phyloP scores from a whole-genome alignment of 2,797 vertebrate species.

The Nannoperca australis region DNA sequence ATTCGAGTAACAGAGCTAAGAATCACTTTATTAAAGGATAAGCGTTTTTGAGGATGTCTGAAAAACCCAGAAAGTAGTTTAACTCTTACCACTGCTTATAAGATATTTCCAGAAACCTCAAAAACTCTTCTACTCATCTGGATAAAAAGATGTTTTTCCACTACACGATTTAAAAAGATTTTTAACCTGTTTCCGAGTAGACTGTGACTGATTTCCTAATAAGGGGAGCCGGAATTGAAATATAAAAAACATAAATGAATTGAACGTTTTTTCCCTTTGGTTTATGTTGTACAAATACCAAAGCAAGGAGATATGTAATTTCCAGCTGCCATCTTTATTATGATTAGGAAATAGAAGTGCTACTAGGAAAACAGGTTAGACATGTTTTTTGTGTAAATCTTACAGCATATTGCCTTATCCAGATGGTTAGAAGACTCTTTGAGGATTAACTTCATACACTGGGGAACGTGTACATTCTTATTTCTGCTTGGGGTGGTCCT shows the following conservation, averaged over 20 bases:
- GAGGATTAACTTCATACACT: neutral
- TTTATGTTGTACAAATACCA: neutral
- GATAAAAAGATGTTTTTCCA: too few relatives aligned
- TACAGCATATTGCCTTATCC: conserved; percentile 1
- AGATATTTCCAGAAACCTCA: too few relatives aligned
- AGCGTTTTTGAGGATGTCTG: too few relatives aligned
- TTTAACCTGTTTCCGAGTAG: too few relatives aligned
- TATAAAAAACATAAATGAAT: too few relatives aligned
- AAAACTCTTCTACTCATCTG: too few relatives aligned
- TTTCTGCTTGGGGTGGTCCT: conserved; percentile 25
- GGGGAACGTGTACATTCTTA: conserved; percentile 10
- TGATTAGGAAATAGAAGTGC: neutral
- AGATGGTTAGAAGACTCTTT: neutral
- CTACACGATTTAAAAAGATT: too few relatives aligned
- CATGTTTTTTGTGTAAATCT: neutral
- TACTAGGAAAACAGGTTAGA: neutral
- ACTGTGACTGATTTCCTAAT: too few relatives aligned
- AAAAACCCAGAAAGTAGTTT: neutral
- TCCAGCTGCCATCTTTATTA: neutral
- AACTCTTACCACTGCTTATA: neutral
- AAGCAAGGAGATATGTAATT: neutral
- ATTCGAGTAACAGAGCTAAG: neutral
- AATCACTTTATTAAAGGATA: neutral
- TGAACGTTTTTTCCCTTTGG: too few relatives aligned
- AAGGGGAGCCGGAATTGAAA: too few relatives aligned